Conservation (phyloP, 2,797 vertebrate genomes). For the Pogoniulus pusillus region DNA sequence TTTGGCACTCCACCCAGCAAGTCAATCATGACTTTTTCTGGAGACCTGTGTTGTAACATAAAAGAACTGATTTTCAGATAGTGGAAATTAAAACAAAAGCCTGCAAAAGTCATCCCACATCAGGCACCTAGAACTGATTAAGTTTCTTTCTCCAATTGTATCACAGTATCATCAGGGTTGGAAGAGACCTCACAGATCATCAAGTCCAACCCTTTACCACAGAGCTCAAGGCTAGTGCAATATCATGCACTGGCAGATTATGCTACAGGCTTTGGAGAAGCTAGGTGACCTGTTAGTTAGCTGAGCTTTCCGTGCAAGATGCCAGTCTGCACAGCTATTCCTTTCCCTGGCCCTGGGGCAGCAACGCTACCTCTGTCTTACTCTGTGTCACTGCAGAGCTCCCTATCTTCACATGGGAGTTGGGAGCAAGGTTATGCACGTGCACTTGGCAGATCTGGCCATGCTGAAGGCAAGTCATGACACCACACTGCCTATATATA, state of each 20-base stretch:
- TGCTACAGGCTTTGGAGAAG: not conserved
- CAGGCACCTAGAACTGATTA: not conserved
- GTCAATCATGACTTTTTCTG: not conserved
- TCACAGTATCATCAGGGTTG: too few relatives aligned
- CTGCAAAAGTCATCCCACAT: not conserved
- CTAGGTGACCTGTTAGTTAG: not conserved
- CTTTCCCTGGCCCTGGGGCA: not conserved
- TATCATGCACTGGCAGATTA: accelerated
- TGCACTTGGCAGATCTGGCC: not conserved
- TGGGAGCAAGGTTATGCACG: accelerated
- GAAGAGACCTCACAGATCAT: too few relatives aligned
- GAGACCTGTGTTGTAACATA: not conserved
- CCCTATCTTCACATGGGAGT: not conserved
- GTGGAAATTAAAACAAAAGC: not conserved
- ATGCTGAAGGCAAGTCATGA: not conserved
- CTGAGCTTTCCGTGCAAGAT: accelerated
- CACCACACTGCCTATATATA: accelerated
- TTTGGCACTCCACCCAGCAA: not conserved
- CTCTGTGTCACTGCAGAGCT: accelerated
- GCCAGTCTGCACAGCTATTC: not conserved
- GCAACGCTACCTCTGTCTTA: too few relatives aligned
- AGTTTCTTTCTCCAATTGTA: accelerated
- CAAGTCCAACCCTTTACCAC: too few relatives aligned
- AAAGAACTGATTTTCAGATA: not conserved
- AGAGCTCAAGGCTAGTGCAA: too few relatives aligned